Conservation (phyloP, 1,140 invertebrate species). For the Tribolium castaneum region DNA sequence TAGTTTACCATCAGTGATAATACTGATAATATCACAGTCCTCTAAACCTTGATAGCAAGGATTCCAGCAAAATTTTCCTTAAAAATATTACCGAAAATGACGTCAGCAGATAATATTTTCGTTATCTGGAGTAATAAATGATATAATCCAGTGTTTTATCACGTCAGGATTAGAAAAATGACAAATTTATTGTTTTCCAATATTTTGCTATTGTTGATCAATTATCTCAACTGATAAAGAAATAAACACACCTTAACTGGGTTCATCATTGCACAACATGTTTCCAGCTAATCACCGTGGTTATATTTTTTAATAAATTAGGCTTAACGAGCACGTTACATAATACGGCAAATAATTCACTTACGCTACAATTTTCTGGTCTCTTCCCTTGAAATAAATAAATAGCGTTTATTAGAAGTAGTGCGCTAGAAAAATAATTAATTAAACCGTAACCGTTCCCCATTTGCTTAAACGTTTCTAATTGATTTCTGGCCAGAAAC, state of each 20-base stretch:
- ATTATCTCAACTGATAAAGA: neutral
- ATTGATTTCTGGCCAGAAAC: neutral
- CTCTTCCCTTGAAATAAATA: neutral
- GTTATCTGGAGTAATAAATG: neutral
- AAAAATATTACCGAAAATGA: too few species aligned
- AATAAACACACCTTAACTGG: neutral
- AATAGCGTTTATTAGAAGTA: neutral
- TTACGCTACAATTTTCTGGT: neutral
- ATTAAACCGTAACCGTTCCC: neutral
- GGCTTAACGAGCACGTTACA: neutral
- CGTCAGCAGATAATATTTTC: neutral
- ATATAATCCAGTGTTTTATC: too few species aligned
- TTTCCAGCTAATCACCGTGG: neutral
- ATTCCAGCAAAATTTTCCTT: neutral
- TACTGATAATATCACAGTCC: neutral
- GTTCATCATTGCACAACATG: neutral
- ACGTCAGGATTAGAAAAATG: too few species aligned
- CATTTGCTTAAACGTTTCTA: neutral
- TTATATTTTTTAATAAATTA: slow-evolving; percentile 28
- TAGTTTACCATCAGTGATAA: neutral
- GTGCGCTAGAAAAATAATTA: neutral
- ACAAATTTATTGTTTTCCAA: too few species aligned
- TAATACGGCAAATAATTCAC: neutral
- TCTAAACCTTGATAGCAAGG: neutral
- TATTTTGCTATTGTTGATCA: neutral